Conservation (phyloP, 2,113 vertebrate species). For the Microtus richardsoni region DNA sequence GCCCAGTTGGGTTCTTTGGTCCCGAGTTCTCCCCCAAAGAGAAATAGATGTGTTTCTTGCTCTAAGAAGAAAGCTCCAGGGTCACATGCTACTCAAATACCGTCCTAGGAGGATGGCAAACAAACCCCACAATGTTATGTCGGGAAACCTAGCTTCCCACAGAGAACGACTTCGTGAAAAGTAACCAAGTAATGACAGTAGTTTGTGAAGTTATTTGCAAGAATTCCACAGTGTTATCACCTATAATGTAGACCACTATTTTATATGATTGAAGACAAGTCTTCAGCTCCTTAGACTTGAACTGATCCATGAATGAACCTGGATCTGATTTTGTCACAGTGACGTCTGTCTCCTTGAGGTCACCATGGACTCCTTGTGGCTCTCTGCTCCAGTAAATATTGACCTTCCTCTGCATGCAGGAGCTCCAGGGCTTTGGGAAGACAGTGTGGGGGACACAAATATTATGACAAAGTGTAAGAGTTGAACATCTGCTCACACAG, state of each 20-base stretch:
- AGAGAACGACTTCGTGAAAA: neutral
- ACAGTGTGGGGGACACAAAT: neutral
- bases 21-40: neutral
- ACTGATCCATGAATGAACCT: neutral
- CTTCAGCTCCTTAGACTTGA: neutral
- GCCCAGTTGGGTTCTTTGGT: neutral
- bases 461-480: neutral
- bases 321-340: fast-evolving
- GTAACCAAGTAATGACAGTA: neutral
- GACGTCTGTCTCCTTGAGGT: neutral
- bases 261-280: neutral
- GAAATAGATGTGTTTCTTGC: neutral
- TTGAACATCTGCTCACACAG: neutral
- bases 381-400: neutral
- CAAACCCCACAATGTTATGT: neutral
- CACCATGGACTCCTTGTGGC: neutral
- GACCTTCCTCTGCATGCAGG: neutral
- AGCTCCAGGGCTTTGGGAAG: neutral
- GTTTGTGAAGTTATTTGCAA: neutral
- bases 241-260: neutral
- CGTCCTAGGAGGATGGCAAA: neutral
- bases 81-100: neutral
- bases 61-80: conserved; percentile 1
- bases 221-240: neutral
- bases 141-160: neutral